Base-by-base conservation (phyloP, 2,113 vertebrate species). In the Rutilus rutilus region DNA sequence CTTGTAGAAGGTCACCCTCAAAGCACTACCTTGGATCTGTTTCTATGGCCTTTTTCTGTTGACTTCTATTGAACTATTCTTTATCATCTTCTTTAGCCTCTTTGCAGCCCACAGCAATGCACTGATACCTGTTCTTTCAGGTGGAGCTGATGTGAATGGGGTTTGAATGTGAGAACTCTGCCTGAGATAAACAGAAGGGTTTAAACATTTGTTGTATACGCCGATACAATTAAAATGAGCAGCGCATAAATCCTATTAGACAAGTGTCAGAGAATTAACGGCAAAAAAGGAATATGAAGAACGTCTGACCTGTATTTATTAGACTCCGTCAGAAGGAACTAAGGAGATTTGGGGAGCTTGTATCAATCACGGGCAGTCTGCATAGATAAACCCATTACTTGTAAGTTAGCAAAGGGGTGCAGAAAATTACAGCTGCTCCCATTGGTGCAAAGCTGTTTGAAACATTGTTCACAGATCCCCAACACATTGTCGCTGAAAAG, bases 171-270 rank as follows among this genome's bases (percentile, higher is more conserved):
- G 47, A 60, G 85, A 89, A 60, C 71, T 25, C 50, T 82, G 52
- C 25, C 30, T 71, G 25, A 17, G 86, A 90, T 88, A 90, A 90
- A 85, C 84, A 82, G 80, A 86, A 91, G 88, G 90, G 92, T 93
- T 92, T 91, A 89, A 92, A 84, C 90, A 90, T 87, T 92, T 82
- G 36, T 54, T 91, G 78, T 84, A 89, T 54, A 88, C 91, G 84
- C 85, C 50, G 86, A 87, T 92, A 92, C 89, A 95, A 93, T 96
- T 96, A 94, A 90, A 92, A 91, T 85, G 88, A 92, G 90, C 90
- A 91, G 88, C 86, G 84, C 88, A 57, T 86, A 94, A 95, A 93
- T 96, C 90, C 91, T 94, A 74, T 96, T 96, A 92, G 90, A 93
- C 85, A 86, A 91, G 87, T 93, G 93, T 94, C 92, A 93, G 92